Evolutionary conservation across 2,113 vertebrate genomes (phyloP).

Genomic region (Strigops habroptila): DNA sequence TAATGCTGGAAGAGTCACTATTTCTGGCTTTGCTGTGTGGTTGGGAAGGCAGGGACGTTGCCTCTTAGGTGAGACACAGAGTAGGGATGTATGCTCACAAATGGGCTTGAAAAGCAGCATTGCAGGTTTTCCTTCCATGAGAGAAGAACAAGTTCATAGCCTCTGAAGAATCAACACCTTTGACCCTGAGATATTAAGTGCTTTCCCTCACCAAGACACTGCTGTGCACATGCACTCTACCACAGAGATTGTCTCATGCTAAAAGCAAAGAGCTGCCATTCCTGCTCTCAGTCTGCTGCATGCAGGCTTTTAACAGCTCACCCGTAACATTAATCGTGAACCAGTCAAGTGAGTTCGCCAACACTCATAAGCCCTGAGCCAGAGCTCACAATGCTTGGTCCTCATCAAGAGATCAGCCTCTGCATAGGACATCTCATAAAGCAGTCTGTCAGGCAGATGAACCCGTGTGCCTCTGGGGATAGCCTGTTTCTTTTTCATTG

Average conservation of each 20-base stretch:
- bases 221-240: not conserved
- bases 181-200: not conserved
- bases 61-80: not conserved
- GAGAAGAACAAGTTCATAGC: not conserved
- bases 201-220: not conserved
- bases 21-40: slow-evolving; percentile 2
- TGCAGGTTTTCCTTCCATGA: not conserved
- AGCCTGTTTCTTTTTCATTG: not conserved
- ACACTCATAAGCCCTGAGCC: not conserved
- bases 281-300: not conserved
- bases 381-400: not conserved
- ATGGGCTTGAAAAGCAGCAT: not conserved
- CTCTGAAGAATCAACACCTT: not conserved
- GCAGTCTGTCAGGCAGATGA: not conserved
- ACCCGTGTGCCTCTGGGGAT: not conserved
- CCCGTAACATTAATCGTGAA: not conserved
- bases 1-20: slow-evolving; percentile 20
- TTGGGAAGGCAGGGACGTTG: not conserved
- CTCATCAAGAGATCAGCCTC: not conserved
- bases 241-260: not conserved
- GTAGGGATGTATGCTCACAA: not conserved
- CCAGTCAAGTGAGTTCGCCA: not conserved
- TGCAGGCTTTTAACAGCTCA: not conserved
- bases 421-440: not conserved
- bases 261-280: not conserved